phyloP scores from a whole-genome alignment of 1,140 invertebrate species.

The Carposina sasakii region DNA sequence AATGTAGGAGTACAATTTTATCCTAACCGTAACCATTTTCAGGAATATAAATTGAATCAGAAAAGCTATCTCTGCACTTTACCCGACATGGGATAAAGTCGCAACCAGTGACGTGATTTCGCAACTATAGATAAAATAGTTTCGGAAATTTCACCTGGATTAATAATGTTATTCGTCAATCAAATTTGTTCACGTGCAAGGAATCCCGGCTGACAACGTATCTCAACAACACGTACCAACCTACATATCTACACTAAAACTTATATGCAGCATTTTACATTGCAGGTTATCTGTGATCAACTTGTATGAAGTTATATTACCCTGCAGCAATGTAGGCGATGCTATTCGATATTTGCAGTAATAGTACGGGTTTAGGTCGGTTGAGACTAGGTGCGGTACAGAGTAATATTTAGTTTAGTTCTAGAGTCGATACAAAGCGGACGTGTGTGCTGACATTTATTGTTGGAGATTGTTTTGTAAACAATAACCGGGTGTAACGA shows the following conservation, averaged over 20 bases:
- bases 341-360: not conserved
- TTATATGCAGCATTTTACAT: constrained; percentile 9
- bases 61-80: too few species aligned
- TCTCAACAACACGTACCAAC: constrained; percentile 26
- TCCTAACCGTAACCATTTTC: too few species aligned
- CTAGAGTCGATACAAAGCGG: too few species aligned
- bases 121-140: too few species aligned
- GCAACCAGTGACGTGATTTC: too few species aligned
- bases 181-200: constrained; percentile 58
- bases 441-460: too few species aligned
- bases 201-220: constrained; percentile 41
- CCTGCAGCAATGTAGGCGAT: not conserved
- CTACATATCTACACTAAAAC: not conserved
- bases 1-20: too few species aligned
- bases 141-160: constrained; percentile 43
- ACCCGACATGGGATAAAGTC: too few species aligned
- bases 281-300: not conserved
- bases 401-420: too few species aligned
- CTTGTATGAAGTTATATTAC: not conserved
- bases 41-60: too few species aligned
- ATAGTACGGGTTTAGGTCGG: too few species aligned
- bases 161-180: constrained; percentile 59
- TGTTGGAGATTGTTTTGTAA: constrained; percentile 5
- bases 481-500: not conserved
- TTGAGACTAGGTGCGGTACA: too few species aligned